These are phyloP conservation scores for Aporophyla lueneburgensis DNA, from an alignment of 2,888 invertebrate species.

Conservation along the genomic window DNA sequence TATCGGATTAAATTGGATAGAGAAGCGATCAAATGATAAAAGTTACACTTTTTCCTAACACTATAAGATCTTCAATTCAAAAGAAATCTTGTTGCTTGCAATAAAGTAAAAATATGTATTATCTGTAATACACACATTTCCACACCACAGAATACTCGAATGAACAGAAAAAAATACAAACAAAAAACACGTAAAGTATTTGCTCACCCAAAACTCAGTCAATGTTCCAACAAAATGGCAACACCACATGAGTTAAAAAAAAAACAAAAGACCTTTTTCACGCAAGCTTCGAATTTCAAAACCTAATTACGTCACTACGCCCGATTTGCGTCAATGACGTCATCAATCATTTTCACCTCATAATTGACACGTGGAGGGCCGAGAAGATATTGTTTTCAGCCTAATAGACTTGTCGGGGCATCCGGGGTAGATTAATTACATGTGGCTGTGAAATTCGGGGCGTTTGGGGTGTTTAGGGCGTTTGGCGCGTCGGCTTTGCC, in stretches of 20 bases:
- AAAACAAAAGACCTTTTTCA: constrained; percentile 23
- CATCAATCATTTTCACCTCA: constrained; percentile 80
- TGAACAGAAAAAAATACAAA: background rate
- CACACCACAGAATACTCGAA: background rate
- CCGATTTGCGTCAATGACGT: constrained; percentile 69
- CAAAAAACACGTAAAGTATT: background rate
- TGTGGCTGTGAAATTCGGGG: constrained; percentile 70
- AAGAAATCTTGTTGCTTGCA: background rate
- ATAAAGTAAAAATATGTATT: background rate
- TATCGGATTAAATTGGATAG: background rate
- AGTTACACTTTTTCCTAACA: background rate
- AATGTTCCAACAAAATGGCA: constrained; percentile 13
- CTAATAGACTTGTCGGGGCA: constrained; percentile 82
- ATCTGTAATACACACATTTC: no score
- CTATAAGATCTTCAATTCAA: background rate
- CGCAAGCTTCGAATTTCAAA: constrained; percentile 59
- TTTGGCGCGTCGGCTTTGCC: constrained; percentile 46
- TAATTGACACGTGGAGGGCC: constrained; percentile 79
- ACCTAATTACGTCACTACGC: constrained; percentile 64
- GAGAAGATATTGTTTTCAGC: constrained; percentile 80
- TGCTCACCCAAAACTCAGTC: background rate
- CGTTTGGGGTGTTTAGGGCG: constrained; percentile 51
- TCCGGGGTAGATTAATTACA: constrained; percentile 81
- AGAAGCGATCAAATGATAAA: background rate
- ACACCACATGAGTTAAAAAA: background rate